Percentiles rank a stretch among this genome's conserved stretches.
phyloP scores from a whole-genome alignment of 2,888 invertebrate genomes.

The Drosophila maculinotata region DNA sequence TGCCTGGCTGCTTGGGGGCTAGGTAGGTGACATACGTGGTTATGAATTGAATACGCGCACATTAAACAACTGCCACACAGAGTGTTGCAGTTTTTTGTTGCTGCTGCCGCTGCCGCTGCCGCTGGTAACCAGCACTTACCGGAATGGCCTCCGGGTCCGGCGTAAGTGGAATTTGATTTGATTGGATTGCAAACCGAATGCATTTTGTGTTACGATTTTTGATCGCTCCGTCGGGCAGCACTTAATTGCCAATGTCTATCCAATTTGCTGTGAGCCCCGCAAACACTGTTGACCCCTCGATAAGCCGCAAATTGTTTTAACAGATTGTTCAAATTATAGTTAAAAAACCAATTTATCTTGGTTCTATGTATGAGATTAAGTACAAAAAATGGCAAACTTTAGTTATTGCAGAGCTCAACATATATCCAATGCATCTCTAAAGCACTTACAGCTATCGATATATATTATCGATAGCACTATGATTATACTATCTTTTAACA shows the following conservation, averaged over 20 bases:
- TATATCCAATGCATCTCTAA: no score
- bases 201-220: constrained; percentile 57
- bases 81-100: constrained; percentile 26
- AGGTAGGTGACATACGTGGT: constrained; percentile 57
- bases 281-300: constrained; percentile 11
- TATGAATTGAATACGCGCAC: constrained; percentile 74
- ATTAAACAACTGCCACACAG: constrained; percentile 65
- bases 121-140: constrained; percentile 27
- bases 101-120: not conserved
- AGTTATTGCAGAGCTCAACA: no score
- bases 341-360: no score
- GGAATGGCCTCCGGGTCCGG: constrained; percentile 33
- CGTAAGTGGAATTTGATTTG: constrained; percentile 76
- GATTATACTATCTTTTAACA: no score
- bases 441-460: no score
- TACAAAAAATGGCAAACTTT: no score
- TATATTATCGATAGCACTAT: not conserved
- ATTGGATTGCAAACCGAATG: constrained; percentile 73
- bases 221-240: constrained; percentile 46
- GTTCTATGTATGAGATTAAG: no score
- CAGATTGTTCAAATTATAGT: not conserved
- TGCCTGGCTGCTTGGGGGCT: no score
- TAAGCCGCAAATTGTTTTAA: constrained; percentile 47
- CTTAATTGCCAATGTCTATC: constrained; percentile 45
- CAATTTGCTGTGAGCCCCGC: constrained; percentile 36